phyloP scores from a whole-genome alignment of 2,888 invertebrate genomes.

The Portevinia maculata region DNA sequence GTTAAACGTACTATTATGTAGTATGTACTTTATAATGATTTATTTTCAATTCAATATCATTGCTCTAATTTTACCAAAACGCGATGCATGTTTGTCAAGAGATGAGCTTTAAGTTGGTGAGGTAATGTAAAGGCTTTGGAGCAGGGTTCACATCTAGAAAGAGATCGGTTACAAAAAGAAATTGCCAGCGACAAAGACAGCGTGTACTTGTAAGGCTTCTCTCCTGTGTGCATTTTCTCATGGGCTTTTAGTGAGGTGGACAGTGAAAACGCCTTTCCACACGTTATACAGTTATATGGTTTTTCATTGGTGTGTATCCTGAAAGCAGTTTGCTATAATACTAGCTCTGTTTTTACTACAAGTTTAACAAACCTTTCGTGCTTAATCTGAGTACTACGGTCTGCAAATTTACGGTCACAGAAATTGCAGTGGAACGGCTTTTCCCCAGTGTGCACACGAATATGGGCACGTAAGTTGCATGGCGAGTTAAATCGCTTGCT shows the following conservation, averaged over 20 bases:
- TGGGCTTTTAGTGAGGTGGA: constrained; percentile 79
- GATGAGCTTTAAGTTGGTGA: constrained; percentile 81
- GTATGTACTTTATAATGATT: constrained; percentile 8
- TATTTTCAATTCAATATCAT: constrained; percentile 13
- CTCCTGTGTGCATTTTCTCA: constrained; percentile 78
- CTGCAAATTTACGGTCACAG: constrained; percentile 79
- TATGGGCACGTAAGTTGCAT: constrained; percentile 81
- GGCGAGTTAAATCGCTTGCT: constrained; percentile 80
- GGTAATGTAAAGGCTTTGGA: constrained; percentile 80
- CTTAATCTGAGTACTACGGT: constrained; percentile 80
- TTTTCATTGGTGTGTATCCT: constrained; percentile 81
- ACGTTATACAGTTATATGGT: constrained; percentile 78
- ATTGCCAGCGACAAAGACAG: no score
- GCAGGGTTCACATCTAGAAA: constrained; percentile 79
- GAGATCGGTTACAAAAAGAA: not conserved
- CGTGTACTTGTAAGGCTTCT: constrained; percentile 77
- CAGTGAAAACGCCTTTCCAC: constrained; percentile 79
- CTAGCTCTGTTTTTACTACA: no score
- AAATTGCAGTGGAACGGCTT: constrained; percentile 80
- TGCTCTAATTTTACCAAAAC: constrained; percentile 48
- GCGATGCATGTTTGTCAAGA: constrained; percentile 76
- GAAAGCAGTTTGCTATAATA: constrained; percentile 3
- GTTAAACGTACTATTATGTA: not conserved
- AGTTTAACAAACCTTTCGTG: constrained; percentile 78
- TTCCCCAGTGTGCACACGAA: constrained; percentile 81